These are phyloP conservation scores for Sebastes iracundus DNA, from an alignment of 2,797 vertebrate species.

Conservation along the genomic window DNA sequence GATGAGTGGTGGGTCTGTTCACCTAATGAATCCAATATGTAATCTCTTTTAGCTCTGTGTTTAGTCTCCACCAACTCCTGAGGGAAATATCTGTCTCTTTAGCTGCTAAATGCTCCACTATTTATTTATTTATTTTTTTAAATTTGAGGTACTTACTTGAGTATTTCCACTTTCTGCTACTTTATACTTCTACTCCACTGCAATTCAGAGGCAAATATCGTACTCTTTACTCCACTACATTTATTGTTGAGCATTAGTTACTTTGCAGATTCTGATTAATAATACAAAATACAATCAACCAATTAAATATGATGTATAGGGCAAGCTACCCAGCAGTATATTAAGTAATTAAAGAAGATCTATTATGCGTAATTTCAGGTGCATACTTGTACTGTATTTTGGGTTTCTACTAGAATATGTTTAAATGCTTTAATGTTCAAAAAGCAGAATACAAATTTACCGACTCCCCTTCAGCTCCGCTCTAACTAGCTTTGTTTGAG, in stretches of 20 bases:
- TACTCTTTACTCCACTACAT: background rate
- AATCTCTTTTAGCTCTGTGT: background rate
- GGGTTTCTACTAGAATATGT: too few species aligned
- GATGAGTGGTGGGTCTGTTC: background rate
- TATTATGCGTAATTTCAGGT: too few species aligned
- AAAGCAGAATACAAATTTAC: too few species aligned
- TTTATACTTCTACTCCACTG: background rate
- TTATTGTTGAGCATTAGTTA: background rate
- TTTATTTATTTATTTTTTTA: accelerated
- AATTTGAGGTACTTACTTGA: too few species aligned
- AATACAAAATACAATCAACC: background rate
- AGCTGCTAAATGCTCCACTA: background rate
- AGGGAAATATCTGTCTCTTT: background rate
- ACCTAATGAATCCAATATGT: background rate
- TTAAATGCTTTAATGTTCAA: too few species aligned
- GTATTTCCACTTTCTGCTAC: background rate
- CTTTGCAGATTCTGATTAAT: too few species aligned
- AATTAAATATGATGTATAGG: background rate
- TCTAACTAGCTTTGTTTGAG: too few species aligned
- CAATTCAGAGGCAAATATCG: background rate
- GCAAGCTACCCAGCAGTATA: background rate
- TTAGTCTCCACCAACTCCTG: background rate
- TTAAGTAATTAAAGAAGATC: background rate
- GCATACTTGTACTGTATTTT: too few species aligned
- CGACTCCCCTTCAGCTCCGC: too few species aligned